Percentiles rank a stretch among this genome's conserved stretches.
Evolutionary conservation across 2,888 invertebrate species (phyloP).

Genomic region (Dascillus cervinus): DNA sequence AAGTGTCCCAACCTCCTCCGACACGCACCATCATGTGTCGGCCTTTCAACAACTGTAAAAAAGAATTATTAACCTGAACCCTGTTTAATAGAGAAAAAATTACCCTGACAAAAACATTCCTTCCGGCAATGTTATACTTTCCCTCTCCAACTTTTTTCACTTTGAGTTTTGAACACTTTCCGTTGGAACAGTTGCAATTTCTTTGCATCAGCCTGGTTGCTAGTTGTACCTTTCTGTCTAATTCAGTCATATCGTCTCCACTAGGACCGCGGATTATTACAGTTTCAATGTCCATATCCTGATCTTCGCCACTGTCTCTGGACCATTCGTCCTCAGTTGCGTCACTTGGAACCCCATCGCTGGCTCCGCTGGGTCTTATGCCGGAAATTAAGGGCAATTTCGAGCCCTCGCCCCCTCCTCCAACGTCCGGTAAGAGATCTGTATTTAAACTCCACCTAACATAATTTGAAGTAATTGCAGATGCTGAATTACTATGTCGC

Average conservation of each 20-base stretch:
- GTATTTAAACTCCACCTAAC: constrained; percentile 24
- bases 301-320: constrained; percentile 61
- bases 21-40: constrained; percentile 95
- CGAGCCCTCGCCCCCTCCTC: constrained; percentile 10
- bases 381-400: constrained; percentile 16
- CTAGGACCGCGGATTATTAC: constrained; percentile 11
- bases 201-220: constrained; percentile 65
- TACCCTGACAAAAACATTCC: constrained; percentile 82
- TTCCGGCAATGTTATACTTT: constrained; percentile 77
- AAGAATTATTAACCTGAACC: constrained; percentile 11
- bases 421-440: constrained; percentile 26
- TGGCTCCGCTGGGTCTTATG: constrained; percentile 37
- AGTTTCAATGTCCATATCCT: constrained; percentile 51
- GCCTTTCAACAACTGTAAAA: constrained; percentile 71
- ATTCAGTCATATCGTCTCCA: constrained; percentile 49
- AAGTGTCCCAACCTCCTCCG: constrained; percentile 89
- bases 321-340: constrained; percentile 68
- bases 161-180: constrained; percentile 64
- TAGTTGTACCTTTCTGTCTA: constrained; percentile 64
- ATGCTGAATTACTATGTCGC: constrained; percentile 43
- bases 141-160: constrained; percentile 80
- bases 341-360: constrained; percentile 53
- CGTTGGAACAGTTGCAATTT: constrained; percentile 64
- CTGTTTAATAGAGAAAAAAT: constrained; percentile 1
- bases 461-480: constrained; percentile 33